Conservation (phyloP, 1,140 invertebrate genomes). For the Zaprionus kolodkinae region DNA sequence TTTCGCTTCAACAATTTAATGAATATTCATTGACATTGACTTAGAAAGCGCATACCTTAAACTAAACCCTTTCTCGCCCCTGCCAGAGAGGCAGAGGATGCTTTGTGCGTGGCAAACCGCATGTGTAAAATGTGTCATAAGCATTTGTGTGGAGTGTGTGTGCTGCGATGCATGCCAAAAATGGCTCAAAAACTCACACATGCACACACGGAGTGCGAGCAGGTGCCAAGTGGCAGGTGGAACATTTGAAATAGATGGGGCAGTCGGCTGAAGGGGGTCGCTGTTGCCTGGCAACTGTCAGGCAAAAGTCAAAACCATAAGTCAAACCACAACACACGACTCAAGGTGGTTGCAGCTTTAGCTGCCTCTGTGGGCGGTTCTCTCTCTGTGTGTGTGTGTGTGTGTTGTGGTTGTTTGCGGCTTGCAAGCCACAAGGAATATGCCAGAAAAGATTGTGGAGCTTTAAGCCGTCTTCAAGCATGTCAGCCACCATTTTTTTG, state of each 20-base stretch:
- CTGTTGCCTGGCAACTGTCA: conserved; percentile 39
- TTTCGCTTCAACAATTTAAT: conserved; percentile 10
- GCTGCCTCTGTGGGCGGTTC: conserved; percentile 16
- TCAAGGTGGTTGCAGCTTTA: conserved; percentile 37
- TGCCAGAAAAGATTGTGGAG: conserved; percentile 36
- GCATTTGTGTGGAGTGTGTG: conserved; percentile 55
- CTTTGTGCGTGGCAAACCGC: conserved; percentile 51
- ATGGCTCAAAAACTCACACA: conserved; percentile 51
- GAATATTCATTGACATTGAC: conserved; percentile 19
- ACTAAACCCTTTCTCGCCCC: not conserved
- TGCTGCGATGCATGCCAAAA: conserved; percentile 47
- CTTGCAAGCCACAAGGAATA: conserved; percentile 32
- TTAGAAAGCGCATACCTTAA: not conserved
- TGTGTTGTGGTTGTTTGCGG: conserved; percentile 42
- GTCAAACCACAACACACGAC: conserved; percentile 66
- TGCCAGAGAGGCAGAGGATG: not conserved
- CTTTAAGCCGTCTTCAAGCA: conserved; percentile 43
- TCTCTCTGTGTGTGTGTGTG: not conserved
- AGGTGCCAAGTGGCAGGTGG: conserved; percentile 34
- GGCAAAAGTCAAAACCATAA: conserved; percentile 67
- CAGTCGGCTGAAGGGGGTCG: not conserved
- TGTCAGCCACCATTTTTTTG: conserved; percentile 6
- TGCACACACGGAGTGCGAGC: not conserved
- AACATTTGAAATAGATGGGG: not conserved
- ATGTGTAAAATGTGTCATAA: conserved; percentile 73